Evolutionary conservation across 1,140 invertebrate species (phyloP), one percentile per base, ranked within the genome.

Genomic region (Aleiodes sp.): DNA sequence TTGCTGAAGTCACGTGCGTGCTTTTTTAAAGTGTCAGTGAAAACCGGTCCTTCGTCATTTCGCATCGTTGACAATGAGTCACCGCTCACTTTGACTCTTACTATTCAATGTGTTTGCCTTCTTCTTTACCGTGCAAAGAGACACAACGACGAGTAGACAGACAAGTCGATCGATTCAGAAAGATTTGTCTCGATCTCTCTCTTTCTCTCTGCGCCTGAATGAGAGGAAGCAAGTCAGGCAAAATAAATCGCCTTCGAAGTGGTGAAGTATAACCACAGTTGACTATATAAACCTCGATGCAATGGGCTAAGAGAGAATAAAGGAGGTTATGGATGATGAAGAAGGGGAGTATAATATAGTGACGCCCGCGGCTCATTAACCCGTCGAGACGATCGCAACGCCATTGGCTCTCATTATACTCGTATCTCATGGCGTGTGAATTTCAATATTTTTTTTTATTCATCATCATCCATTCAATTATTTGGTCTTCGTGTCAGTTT

Each of bases 41-140:
- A 68, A 81, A 81, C 79, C 79, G 79, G 79, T 81, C 75, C 52
- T 10, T 33, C 63, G 67, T 75, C 74, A 63, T 70, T 73, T 72
- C 68, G 75, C 52, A 62, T 75, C 75, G 68, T 75, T 72, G 74
- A 80, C 79, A 80, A 78, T 81, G 79, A 81, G 72, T 81, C 79
- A 81, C 73, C 74, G 68, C 14, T 28, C 65, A 16, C 3, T 16
- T 19, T 37, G 37, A 16, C 14, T 41, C 21, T 60, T 14, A 16
- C 33, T 12, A 46, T 46, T 46, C 14, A 46, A 10, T 46, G 7
- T 46, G 7, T 16, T 14, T 16, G 7, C 16, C 4, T 35, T 35
- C 4, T 35, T 35, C 10, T 6, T 35, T 10, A 35, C 31, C 31
- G n/a, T n/a, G n/a, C n/a, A n/a, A n/a, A n/a, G 39, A 43, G 39